Conservation (phyloP, 2,113 vertebrate genomes). For the Serinus canaria region DNA sequence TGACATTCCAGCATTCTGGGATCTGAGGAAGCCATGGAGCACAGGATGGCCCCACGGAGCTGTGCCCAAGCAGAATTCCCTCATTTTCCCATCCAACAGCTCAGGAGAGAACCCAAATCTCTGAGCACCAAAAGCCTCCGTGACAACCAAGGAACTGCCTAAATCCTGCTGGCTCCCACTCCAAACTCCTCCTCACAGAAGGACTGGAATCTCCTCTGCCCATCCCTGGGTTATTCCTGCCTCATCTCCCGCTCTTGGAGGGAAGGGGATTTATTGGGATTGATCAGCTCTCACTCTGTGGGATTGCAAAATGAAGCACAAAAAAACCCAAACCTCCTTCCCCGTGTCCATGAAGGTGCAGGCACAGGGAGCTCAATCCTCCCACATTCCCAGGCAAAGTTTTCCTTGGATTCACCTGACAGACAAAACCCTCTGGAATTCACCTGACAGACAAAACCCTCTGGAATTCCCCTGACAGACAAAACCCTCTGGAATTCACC, state of each 20-base stretch:
- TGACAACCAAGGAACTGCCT: rapidly evolving
- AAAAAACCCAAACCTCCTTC: rapidly evolving
- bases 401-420: background rate
- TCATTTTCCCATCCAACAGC: background rate
- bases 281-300: rapidly evolving
- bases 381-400: background rate
- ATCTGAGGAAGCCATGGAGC: rapidly evolving
- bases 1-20: background rate
- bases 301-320: background rate
- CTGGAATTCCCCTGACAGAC: background rate
- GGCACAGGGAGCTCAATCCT: background rate
- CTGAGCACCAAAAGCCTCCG: background rate
- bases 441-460: background rate
- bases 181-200: background rate
- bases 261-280: background rate
- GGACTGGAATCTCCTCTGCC: rapidly evolving
- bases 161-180: background rate
- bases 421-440: background rate
- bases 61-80: background rate
- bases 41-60: rapidly evolving
- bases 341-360: rapidly evolving
- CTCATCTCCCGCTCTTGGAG: background rate
- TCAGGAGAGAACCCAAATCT: background rate
- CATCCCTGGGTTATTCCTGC: background rate
- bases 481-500: background rate